Evolutionary conservation across 2,888 invertebrate genomes (phyloP), one percentile per base, ranked within the genome.

Genomic region (Drosophila suboccidentalis): DNA sequence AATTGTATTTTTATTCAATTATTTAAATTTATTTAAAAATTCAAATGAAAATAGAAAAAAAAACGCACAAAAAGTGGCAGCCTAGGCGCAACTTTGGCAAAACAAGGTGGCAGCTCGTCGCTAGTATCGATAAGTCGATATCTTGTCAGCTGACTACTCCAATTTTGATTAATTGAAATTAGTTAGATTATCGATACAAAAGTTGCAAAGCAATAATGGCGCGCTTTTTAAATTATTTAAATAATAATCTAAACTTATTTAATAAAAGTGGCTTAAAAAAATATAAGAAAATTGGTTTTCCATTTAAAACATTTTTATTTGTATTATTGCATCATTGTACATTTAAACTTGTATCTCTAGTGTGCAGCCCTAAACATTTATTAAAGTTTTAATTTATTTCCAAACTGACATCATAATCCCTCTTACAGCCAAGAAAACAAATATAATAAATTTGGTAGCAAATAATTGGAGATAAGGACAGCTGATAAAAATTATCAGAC

Each of bases 341-440:
- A 79, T 65, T 75, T 55, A 34, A 70, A 65, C 69, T 66, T 62
- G 64, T 69, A 60, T 62, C 65, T 79, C 76, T 66, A 69, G 61
- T 79, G 70, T 75, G 76, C 76, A 58, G 47, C 46, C 76, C 70
- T 75, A 75, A 57, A 58, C 15, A 68, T 63, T 62, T 68, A 55
- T 43, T 55, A 26, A 59, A 59, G 63, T 51, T 63, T 67, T 53
- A 68, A 60, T 74, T 68, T 61, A 44, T 50, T 51, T 41, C 61
- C 75, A 76, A 79, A 62, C 70, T 75, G 80, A 79, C 47, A 76
- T 44, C 34, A 41, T 55, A 46, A 54, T 67, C 44, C 32, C 58
- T 54, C 43, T 39, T 61, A 68, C 49, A 62, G 69, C 69, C 80
- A 59, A 79, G 46, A 61, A 78, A 64, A 62, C 19, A 29, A 38